Evolutionary conservation across 2,113 vertebrate species (phyloP).

Genomic region (Aphyosemion australe): DNA sequence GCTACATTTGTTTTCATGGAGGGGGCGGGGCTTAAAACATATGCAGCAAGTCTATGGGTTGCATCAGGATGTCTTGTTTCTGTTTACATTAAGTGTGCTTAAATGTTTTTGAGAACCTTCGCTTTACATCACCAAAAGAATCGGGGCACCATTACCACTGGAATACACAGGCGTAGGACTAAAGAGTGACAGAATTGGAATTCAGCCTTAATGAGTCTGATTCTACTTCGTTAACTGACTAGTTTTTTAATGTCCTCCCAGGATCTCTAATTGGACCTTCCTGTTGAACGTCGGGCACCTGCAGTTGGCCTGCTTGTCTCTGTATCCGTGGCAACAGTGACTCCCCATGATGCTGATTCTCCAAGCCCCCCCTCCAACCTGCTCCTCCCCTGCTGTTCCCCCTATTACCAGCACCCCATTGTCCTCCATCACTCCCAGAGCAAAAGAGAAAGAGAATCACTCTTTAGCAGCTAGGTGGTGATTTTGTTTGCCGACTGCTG

Average conservation of each 20-base stretch:
- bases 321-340: slow-evolving; percentile 80
- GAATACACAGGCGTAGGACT: too few relatives aligned
- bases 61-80: too few relatives aligned
- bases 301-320: slow-evolving; percentile 70
- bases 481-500: slow-evolving; percentile 41
- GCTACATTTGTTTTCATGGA: too few relatives aligned
- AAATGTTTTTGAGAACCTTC: too few relatives aligned
- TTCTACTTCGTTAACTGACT: slow-evolving; percentile 65
- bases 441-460: slow-evolving; percentile 20
- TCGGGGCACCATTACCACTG: too few relatives aligned
- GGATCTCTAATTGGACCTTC: slow-evolving; percentile 78
- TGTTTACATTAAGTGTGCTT: too few relatives aligned
- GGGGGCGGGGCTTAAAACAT: too few relatives aligned
- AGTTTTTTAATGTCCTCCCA: slow-evolving; percentile 72
- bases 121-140: too few relatives aligned
- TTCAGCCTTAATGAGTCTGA: slow-evolving; percentile 55
- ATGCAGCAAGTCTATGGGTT: too few relatives aligned
- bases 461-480: slow-evolving; percentile 41
- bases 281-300: slow-evolving; percentile 74
- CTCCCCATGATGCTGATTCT: slow-evolving; percentile 67
- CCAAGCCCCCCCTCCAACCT: slow-evolving; percentile 39
- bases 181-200: too few relatives aligned
- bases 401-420: slow-evolving; percentile 44
- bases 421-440: slow-evolving; percentile 34
- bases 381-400: slow-evolving; percentile 35